phyloP scores from a whole-genome alignment of 92 coral and sea anemone species.

The Plumapathes pennacea region DNA sequence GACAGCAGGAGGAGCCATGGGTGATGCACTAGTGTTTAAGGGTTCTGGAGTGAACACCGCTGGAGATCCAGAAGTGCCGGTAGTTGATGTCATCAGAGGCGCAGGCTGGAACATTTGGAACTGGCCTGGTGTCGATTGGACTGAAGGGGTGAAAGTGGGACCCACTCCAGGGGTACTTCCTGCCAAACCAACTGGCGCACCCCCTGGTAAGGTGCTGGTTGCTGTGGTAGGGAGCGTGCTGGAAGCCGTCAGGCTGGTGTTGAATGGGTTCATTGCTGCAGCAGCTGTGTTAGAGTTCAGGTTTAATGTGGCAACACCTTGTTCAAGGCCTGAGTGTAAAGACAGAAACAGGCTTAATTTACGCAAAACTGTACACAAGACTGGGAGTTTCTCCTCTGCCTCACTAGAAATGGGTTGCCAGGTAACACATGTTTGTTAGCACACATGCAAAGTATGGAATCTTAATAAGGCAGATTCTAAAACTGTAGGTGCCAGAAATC shows the following conservation, averaged over 20 bases:
- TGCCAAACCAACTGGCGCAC: slow-evolving; percentile 18
- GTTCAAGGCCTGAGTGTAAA: slow-evolving; percentile 68
- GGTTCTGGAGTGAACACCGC: too few species aligned
- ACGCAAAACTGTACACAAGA: too few species aligned
- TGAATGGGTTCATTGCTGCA: slow-evolving; percentile 86
- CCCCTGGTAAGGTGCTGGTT: slow-evolving; percentile 26
- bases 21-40: too few species aligned
- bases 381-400: too few species aligned
- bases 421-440: too few species aligned
- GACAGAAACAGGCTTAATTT: background rate
- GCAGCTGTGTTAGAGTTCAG: slow-evolving; percentile 64
- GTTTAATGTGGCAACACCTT: slow-evolving; percentile 73
- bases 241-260: slow-evolving; percentile 39
- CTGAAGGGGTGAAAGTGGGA: slow-evolving; percentile 54
- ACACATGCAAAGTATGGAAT: too few species aligned
- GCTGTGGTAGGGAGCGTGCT: slow-evolving; percentile 32
- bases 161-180: slow-evolving; percentile 13
- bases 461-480: too few species aligned
- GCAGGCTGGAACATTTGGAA: slow-evolving; percentile 20
- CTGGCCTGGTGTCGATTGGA: slow-evolving; percentile 35
- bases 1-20: slow-evolving; percentile 4
- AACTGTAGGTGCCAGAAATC: too few species aligned
- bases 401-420: too few species aligned
- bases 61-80: slow-evolving; percentile 9
- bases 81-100: slow-evolving; percentile 26